Base-by-base conservation (phyloP, 2,797 vertebrate genomes). In the Masticophis lateralis region DNA sequence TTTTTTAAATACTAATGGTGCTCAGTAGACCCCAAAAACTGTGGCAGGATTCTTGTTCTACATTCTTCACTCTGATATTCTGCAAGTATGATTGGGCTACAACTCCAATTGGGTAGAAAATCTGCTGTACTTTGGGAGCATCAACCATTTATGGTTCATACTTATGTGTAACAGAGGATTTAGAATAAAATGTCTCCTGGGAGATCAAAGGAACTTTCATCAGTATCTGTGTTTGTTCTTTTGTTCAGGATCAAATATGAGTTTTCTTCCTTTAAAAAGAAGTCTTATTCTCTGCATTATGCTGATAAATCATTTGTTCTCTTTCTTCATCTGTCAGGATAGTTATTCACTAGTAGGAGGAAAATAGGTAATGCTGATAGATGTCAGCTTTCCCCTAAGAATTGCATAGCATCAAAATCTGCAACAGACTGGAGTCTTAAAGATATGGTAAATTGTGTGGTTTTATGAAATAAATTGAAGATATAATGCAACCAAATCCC, bases 381-480 rank as follows among this genome's bases (percentile, higher is more conserved):
- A 22, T 28, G 53, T 96, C 92, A 94, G 56, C 47, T 87, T 93
- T 88, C 92, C 89, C 87, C 92, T 95, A 96, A 94, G 37, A 94
- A 74, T 51, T 92, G 43, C 91, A 89, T 32, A 27, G 9, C 93
- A 88, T 53, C 69, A 4, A 94, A 20, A 94, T 86, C 8, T 66
- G n/a, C 91, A 53, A 57, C 1, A 63, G 87, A 18, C 92, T 47
- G 90, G 56, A 92, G 43, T 55, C 11, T 56, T 63, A 91, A 96
- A 91, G 51, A n/a, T 5, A 43, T 94, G 74, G 94, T 1, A 0
- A 27, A 94, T 56, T 3, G 37, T 93, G n/a, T 93, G 10, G 89
- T 93, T 91, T 92, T 92, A 25, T 16, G 69, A 94, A 91, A 94
- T 91, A 96, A 94, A 92, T 60, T 0, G 22, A 89, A 93, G 6